A percentile compares a stretch with the other conserved stretches of the same genome.
Evolutionary conservation across 2,797 vertebrate species (phyloP).

Genomic region (Centroberyx gerrardi): DNA sequence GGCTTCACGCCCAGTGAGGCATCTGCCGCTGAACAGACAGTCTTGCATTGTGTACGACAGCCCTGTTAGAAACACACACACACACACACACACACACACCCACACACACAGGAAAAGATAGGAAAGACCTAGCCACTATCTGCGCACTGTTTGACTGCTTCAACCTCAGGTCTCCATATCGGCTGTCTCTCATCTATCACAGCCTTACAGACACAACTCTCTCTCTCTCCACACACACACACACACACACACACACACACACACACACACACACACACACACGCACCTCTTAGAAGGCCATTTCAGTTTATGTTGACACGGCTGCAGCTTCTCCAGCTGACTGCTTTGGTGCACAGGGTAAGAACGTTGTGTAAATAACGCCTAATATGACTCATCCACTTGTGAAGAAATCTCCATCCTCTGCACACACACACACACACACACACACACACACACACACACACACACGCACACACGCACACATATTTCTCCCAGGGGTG

Average conservation of each 20-base stretch:
- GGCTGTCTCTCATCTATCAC: constrained; percentile 76
- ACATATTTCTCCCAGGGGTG: neutral
- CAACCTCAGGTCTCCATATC: constrained; percentile 77
- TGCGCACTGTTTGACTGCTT: constrained; percentile 72
- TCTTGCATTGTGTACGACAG: constrained; percentile 64
- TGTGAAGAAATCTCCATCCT: constrained; percentile 34
- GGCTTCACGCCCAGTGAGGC: constrained; percentile 85
- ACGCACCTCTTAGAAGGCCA: constrained; percentile 19
- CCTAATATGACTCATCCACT: constrained; percentile 56
- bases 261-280: constrained; percentile 35
- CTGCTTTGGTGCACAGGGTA: constrained; percentile 41
- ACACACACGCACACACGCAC: neutral
- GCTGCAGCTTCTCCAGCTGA: constrained; percentile 50
- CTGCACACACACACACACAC: neutral
- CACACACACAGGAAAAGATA: constrained; percentile 61
- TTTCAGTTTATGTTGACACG: constrained; percentile 57
- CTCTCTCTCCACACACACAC: constrained; percentile 43
- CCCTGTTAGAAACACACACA: constrained; percentile 51
- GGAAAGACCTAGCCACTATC: constrained; percentile 60
- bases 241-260: constrained; percentile 32
- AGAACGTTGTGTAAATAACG: constrained; percentile 55
- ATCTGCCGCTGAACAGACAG: constrained; percentile 84
- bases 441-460: constrained; percentile 11
- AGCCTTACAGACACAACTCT: constrained; percentile 56
- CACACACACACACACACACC: constrained; percentile 42